Percentiles rank a stretch among this genome's conserved stretches.
phyloP scores from a whole-genome alignment of 2,888 invertebrate genomes.

The Mimas tiliae region DNA sequence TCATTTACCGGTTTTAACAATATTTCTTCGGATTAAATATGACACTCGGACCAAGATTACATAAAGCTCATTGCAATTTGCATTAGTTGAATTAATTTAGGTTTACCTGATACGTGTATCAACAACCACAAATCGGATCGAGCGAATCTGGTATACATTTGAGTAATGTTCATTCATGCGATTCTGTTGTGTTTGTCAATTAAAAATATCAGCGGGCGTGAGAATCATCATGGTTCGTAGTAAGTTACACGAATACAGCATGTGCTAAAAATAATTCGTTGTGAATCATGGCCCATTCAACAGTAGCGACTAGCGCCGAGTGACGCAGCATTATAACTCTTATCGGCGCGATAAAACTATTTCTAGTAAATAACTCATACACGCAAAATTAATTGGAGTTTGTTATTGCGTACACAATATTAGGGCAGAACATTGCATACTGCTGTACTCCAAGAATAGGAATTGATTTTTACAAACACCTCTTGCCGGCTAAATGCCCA shows the following conservation, averaged over 20 bases:
- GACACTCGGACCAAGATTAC: slow-evolving; percentile 8
- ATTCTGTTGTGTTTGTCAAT: slow-evolving; percentile 37
- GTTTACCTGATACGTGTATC: slow-evolving; percentile 10
- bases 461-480: too few relatives aligned
- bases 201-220: slow-evolving; percentile 56
- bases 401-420: neutral
- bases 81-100: slow-evolving; percentile 8
- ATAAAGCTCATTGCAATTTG: neutral
- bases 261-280: slow-evolving; percentile 68
- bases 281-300: slow-evolving; percentile 76
- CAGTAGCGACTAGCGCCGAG: slow-evolving; percentile 46
- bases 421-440: neutral
- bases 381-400: neutral
- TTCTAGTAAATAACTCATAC: slow-evolving; percentile 24
- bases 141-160: slow-evolving; percentile 1
- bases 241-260: slow-evolving; percentile 67
- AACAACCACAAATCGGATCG: neutral
- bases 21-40: slow-evolving; percentile 19
- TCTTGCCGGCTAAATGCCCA: too few relatives aligned
- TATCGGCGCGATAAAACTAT: slow-evolving; percentile 54
- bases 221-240: slow-evolving; percentile 68
- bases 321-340: slow-evolving; percentile 65
- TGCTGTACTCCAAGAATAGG: neutral
- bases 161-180: slow-evolving; percentile 33
- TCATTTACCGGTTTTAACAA: neutral